Evolutionary conservation across 2,797 vertebrate species (phyloP).

Genomic region (Falco concolor): DNA sequence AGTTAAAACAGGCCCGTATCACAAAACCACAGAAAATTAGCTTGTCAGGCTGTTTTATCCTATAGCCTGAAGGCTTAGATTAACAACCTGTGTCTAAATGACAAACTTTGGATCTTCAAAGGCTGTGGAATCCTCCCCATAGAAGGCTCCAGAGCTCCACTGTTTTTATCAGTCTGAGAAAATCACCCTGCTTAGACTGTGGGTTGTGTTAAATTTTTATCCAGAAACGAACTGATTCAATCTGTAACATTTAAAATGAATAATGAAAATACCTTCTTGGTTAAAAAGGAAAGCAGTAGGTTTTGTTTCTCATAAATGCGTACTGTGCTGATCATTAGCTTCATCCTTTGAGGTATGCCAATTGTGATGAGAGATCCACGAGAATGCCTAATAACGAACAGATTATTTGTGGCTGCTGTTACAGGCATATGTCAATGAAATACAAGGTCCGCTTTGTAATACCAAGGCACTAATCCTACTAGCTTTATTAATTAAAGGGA

Average conservation of each 20-base stretch:
- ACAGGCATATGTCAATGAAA: background rate
- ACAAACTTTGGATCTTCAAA: conserved; percentile 15
- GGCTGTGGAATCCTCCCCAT: background rate
- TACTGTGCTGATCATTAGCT: background rate
- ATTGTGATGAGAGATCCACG: background rate
- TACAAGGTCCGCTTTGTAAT: background rate
- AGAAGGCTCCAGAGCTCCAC: background rate
- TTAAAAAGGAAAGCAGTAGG: background rate
- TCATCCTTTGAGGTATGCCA: background rate
- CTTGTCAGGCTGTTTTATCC: background rate
- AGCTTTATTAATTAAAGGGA: background rate
- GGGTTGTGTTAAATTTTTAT: background rate
- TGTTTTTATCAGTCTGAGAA: background rate
- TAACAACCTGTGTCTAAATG: background rate
- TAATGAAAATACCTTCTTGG: background rate
- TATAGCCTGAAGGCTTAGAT: background rate
- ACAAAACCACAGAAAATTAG: background rate
- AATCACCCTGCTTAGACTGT: background rate
- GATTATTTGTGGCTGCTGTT: background rate
- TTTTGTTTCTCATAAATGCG: background rate
- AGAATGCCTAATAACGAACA: background rate
- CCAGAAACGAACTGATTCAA: background rate
- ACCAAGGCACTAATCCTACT: background rate
- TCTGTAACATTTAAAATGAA: background rate
- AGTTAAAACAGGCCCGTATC: background rate